Evolutionary conservation across 2,888 invertebrate genomes (phyloP).

Genomic region (Polylopha cassiicola): DNA sequence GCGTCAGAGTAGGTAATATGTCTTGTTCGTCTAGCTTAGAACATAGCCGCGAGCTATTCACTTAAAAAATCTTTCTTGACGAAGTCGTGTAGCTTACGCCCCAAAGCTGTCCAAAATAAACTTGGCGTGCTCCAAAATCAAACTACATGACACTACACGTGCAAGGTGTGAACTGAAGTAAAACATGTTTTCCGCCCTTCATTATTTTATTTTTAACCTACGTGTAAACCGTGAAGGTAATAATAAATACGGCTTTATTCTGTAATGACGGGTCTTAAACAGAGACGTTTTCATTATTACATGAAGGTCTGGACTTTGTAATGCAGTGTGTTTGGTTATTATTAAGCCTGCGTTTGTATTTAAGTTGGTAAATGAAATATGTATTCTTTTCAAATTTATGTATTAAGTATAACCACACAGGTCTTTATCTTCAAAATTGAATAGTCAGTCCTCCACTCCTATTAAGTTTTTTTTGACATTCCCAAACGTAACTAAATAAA

Average conservation of each 20-base stretch:
- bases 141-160: slow-evolving; percentile 65
- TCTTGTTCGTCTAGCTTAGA: too few relatives aligned
- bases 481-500: too few relatives aligned
- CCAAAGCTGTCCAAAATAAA: slow-evolving; percentile 54
- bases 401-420: too few relatives aligned
- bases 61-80: background rate
- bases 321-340: too few relatives aligned
- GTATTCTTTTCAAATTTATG: too few relatives aligned
- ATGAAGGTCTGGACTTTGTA: slow-evolving; percentile 4
- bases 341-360: too few relatives aligned
- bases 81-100: slow-evolving; percentile 28
- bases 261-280: slow-evolving; percentile 44
- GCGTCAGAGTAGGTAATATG: too few relatives aligned
- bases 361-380: too few relatives aligned
- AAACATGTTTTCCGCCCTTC: slow-evolving; percentile 56
- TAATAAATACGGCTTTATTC: slow-evolving; percentile 52
- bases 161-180: slow-evolving; percentile 63
- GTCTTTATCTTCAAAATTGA: too few relatives aligned
- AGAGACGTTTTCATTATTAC: slow-evolving; percentile 33
- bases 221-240: slow-evolving; percentile 50
- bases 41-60: too few relatives aligned
- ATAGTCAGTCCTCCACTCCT: too few relatives aligned
- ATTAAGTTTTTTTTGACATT: too few relatives aligned
- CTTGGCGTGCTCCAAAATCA: slow-evolving; percentile 47
- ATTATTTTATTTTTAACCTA: slow-evolving; percentile 60